phyloP scores from a whole-genome alignment of 2,888 invertebrate species.

The Scaptomyza flava region DNA sequence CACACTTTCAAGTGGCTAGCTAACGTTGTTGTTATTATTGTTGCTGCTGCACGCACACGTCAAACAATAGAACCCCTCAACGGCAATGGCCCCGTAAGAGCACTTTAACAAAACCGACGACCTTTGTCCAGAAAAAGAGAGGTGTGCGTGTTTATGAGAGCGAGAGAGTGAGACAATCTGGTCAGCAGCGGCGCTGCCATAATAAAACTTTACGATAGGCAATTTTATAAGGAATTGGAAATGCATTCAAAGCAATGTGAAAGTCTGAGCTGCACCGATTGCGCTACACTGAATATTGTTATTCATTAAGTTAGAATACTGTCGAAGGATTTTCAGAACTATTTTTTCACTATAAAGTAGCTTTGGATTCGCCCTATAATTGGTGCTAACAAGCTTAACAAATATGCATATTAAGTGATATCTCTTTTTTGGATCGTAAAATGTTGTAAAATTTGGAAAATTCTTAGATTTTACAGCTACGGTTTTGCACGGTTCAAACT shows the following conservation, averaged over 20 bases:
- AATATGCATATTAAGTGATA: no score
- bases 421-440: no score
- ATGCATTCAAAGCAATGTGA: slow-evolving; percentile 59
- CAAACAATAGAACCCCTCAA: slow-evolving; percentile 72
- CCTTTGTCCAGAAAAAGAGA: slow-evolving; percentile 61
- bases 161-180: slow-evolving; percentile 42
- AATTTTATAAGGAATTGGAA: slow-evolving; percentile 73
- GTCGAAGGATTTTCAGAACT: no score
- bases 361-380: no score
- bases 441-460: no score
- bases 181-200: slow-evolving; percentile 64
- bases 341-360: no score
- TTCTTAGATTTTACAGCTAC: no score
- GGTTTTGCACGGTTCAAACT: no score
- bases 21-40: slow-evolving; percentile 42
- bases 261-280: slow-evolving; percentile 45
- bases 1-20: slow-evolving; percentile 78
- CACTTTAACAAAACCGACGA: slow-evolving; percentile 69
- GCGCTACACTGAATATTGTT: slow-evolving; percentile 26
- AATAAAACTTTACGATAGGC: slow-evolving; percentile 78
- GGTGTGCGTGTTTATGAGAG: slow-evolving; percentile 9
- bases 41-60: slow-evolving; percentile 55
- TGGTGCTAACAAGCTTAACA: no score
- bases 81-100: slow-evolving; percentile 60
- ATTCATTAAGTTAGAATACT: no score